phyloP scores from a whole-genome alignment of 2,113 vertebrate genomes.

The Coryphaenoides rupestris region DNA sequence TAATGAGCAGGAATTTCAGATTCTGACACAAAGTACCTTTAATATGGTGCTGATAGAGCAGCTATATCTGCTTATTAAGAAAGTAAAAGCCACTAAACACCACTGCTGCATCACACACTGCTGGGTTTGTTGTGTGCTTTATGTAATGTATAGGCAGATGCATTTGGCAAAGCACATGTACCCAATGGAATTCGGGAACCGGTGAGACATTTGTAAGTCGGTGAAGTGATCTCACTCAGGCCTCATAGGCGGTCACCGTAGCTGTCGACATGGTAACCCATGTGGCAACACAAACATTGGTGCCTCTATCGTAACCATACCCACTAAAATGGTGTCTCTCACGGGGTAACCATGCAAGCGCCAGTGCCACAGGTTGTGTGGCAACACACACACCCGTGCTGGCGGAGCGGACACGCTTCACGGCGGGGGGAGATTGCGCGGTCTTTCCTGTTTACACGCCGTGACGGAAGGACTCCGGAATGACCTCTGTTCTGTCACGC shows the following conservation, averaged over 20 bases:
- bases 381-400: background rate
- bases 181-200: no score
- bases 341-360: background rate
- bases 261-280: background rate
- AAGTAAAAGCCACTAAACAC: no score
- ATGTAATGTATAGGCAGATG: no score
- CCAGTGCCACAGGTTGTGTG: background rate
- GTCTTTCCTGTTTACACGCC: background rate
- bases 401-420: background rate
- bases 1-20: no score
- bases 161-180: no score
- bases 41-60: no score
- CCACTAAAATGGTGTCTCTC: background rate
- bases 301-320: background rate
- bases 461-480: background rate
- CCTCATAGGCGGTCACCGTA: background rate
- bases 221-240: background rate
- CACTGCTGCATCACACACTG: no score
- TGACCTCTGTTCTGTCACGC: background rate
- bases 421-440: background rate
- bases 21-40: no score
- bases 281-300: background rate
- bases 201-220: no score
- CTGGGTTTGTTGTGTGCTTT: no score
- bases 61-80: no score